Evolutionary conservation across 2,113 vertebrate species (phyloP).

Genomic region (Electrona antarctica): DNA sequence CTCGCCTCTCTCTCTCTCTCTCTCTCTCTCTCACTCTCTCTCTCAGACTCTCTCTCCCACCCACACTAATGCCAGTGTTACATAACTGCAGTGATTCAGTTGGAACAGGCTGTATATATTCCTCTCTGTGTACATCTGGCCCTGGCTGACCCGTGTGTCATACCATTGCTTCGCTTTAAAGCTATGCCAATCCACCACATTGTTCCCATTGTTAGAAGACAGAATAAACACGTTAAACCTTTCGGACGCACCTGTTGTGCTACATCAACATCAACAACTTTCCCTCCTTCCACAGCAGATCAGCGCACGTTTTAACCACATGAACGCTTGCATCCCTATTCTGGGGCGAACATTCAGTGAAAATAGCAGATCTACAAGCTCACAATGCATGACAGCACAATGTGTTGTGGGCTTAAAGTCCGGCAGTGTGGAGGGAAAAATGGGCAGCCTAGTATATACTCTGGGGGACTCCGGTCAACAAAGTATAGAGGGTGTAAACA

Average conservation of each 20-base stretch:
- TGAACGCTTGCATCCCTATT: too few species aligned
- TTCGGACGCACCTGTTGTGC: conserved; percentile 24
- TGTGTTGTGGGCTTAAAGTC: too few species aligned
- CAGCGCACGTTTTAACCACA: too few species aligned
- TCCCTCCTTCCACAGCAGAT: too few species aligned
- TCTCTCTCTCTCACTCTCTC: conserved; percentile 36
- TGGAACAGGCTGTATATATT: conserved; percentile 50
- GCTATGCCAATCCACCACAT: conserved; percentile 11
- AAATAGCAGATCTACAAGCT: too few species aligned
- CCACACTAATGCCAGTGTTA: conserved; percentile 55
- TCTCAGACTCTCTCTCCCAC: conserved; percentile 38
- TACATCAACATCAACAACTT: neutral
- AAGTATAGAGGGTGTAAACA: too few species aligned
- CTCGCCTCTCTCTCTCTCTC: too few species aligned
- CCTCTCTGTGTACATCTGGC: conserved; percentile 53
- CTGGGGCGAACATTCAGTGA: too few species aligned
- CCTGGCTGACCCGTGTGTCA: conserved; percentile 52
- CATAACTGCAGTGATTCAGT: conserved; percentile 68
- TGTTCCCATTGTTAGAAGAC: conserved; percentile 5
- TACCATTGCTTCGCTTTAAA: conserved; percentile 31
- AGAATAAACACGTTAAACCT: conserved; percentile 19
- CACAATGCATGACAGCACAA: too few species aligned
- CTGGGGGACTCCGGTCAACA: too few species aligned
- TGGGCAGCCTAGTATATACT: too few species aligned
- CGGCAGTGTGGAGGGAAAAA: too few species aligned